Evolutionary conservation across 2,113 vertebrate genomes (phyloP), one percentile per base, ranked within the genome.

Genomic region (Symphodus melops): DNA sequence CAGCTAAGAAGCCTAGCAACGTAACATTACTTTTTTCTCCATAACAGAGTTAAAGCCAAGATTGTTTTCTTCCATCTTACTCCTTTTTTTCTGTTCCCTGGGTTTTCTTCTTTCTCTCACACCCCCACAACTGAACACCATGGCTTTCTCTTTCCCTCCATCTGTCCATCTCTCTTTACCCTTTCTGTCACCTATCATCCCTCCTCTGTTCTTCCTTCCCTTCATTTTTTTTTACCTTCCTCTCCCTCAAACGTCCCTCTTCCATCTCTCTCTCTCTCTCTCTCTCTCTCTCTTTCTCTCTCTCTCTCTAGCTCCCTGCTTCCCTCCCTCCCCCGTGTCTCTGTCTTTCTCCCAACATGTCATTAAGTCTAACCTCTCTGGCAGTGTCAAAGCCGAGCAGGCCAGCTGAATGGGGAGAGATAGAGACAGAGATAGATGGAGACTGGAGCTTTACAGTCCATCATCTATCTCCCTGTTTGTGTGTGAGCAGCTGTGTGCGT

Each of bases 281-380:
- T n/a, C n/a, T n/a, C n/a, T n/a, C n/a, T n/a, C n/a, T n/a, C n/a
- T 9, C 49, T 14, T 36, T 48, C 28, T 49, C 46, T 52, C 65
- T 7, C 55, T 42, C 68, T 33, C 28, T 8, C 49, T 33, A 33
- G 28, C 28, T 33, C 28, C 28, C 28, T 33, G 28, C 28, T 5
- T 48, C 20, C 51, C 57, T 62, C 67, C 60, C 57, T 59, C 69
- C 65, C 41, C 57, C 49, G 23, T 78, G 68, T 81, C 80, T 79
- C 82, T 80, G 48, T 81, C 51, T 80, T 76, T 78, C 82, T 86
- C 78, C 83, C 86, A 87, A 82, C 82, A 56, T 91, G 88, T 92
- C 89, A 92, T 92, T 91, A 92, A 87, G 69, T 89, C 87, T 88
- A 89, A 93, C 90, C 90, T 91, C 88, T 86, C 86, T 91, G 88